phyloP scores from a whole-genome alignment of 1,140 invertebrate species.

The Asbolus verrucosus region DNA sequence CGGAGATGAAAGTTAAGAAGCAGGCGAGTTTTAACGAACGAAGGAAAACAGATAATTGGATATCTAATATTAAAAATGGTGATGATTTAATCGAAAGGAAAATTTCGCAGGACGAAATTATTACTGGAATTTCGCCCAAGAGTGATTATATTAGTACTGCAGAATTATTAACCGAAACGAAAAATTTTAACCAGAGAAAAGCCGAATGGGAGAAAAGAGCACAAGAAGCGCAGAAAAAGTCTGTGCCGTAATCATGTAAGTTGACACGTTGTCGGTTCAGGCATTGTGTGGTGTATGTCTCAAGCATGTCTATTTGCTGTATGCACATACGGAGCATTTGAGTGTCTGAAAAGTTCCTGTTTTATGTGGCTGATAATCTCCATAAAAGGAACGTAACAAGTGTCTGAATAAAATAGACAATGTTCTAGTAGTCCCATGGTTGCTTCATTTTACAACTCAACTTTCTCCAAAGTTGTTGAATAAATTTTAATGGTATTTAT shows the following conservation, averaged over 20 bases:
- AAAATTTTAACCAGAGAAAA: constrained; percentile 78
- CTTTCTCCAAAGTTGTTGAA: no score
- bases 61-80: constrained; percentile 55
- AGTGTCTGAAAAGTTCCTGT: no score
- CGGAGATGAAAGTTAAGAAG: constrained; percentile 53
- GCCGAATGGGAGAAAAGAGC: constrained; percentile 81
- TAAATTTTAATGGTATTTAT: no score
- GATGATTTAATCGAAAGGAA: constrained; percentile 47
- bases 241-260: constrained; percentile 42
- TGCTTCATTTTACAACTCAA: no score
- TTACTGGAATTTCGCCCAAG: constrained; percentile 54
- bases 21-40: constrained; percentile 56
- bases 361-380: no score
- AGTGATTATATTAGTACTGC: constrained; percentile 65
- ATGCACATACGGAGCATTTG: no score
- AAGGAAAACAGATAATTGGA: constrained; percentile 58
- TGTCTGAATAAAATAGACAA: no score
- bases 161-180: constrained; percentile 70
- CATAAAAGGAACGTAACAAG: no score
- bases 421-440: no score
- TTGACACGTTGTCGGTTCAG: background rate
- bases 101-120: constrained; percentile 54
- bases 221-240: constrained; percentile 71
- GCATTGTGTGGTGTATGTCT: background rate
- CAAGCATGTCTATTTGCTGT: constrained; percentile 13